phyloP scores from a whole-genome alignment of 2,888 invertebrate species.

The Venusia cambrica region DNA sequence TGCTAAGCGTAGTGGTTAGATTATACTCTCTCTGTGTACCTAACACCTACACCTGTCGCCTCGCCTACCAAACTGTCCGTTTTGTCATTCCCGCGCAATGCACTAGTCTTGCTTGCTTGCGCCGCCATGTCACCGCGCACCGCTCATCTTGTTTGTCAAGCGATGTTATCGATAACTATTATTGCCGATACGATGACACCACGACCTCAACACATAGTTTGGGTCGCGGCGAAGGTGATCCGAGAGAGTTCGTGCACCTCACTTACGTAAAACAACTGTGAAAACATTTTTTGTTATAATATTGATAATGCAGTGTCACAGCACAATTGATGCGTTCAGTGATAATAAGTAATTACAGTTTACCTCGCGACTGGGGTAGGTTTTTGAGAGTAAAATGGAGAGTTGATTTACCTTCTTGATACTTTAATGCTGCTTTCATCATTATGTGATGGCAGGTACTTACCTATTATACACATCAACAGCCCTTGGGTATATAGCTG shows the following conservation, averaged over 20 bases:
- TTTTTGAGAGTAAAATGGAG: conserved; percentile 2
- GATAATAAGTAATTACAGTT: conserved; percentile 24
- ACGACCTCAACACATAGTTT: conserved; percentile 72
- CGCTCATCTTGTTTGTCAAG: conserved; percentile 58
- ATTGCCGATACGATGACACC: conserved; percentile 68
- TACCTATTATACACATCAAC: conserved; percentile 3
- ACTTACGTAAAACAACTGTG: conserved; percentile 70
- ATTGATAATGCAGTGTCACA: no score
- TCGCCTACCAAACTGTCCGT: conserved; percentile 18
- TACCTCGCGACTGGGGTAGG: conserved; percentile 7
- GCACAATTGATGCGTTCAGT: conserved; percentile 36
- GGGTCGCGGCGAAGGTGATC: conserved; percentile 72
- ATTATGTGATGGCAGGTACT: not conserved
- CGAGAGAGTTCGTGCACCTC: conserved; percentile 63
- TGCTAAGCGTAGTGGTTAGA: no score
- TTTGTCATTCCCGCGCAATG: conserved; percentile 46
- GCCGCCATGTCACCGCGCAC: conserved; percentile 43
- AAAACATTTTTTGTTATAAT: conserved; percentile 51
- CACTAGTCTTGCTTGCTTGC: conserved; percentile 31
- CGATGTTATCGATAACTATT: conserved; percentile 64
- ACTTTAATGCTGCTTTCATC: not conserved
- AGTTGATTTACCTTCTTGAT: conserved; percentile 5
- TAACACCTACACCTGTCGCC: no score
- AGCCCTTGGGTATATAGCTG: no score
- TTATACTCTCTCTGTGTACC: no score